Percentiles rank a stretch among this genome's conserved stretches.
Evolutionary conservation across 2,113 vertebrate species (phyloP).

Genomic region (Ptilonorhynchus violaceus): DNA sequence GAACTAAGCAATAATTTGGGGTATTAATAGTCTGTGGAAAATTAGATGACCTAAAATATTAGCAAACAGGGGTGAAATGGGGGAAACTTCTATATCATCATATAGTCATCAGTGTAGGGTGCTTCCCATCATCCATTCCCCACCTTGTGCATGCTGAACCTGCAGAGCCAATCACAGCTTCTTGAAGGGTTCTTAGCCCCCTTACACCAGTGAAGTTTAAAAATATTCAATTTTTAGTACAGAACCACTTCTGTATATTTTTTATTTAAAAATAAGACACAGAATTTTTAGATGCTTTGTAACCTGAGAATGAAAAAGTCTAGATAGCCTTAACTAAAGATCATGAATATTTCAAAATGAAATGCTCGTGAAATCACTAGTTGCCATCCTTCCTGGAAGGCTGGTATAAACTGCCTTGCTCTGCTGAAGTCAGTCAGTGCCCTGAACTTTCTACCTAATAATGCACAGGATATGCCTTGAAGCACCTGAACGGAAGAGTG

Average conservation of each 20-base stretch:
- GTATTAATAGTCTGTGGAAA: neutral
- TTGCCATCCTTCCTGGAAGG: neutral
- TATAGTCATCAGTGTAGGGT: neutral
- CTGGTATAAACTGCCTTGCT: neutral
- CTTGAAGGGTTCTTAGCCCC: neutral
- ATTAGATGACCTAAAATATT: neutral
- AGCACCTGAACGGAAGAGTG: neutral
- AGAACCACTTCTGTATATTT: neutral
- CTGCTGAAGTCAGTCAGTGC: neutral
- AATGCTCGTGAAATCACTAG: neutral
- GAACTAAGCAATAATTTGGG: neutral
- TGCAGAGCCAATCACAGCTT: neutral
- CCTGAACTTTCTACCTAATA: neutral
- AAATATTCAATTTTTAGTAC: neutral
- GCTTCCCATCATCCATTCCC: neutral
- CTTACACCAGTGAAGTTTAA: neutral
- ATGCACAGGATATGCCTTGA: neutral
- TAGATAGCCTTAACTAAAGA: neutral
- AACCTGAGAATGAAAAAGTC: neutral
- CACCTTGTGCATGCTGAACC: neutral
- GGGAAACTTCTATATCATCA: neutral
- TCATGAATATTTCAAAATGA: neutral
- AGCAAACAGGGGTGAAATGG: neutral
- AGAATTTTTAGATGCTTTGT: neutral
- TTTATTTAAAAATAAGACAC: neutral